Conservation (phyloP, 2,797 vertebrate species). For the Gila robusta region DNA sequence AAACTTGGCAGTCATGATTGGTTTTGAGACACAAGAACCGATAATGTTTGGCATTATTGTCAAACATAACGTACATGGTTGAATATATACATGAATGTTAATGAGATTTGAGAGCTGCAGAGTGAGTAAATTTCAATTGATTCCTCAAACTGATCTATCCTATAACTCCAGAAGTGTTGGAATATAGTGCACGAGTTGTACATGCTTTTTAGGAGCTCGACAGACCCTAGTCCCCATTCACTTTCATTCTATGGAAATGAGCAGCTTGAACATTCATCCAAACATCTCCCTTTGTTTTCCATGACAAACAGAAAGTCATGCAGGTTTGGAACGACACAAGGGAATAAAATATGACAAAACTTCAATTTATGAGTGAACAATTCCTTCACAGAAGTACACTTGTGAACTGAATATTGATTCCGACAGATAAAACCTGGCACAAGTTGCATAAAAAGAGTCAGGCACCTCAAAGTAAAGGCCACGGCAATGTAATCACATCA, state of each 20-base stretch:
- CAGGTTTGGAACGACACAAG: neutral
- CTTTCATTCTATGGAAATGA: neutral
- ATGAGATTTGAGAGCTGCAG: neutral
- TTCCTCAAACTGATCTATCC: neutral
- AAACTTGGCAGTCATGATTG: no score
- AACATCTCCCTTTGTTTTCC: neutral
- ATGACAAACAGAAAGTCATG: neutral
- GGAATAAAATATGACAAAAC: neutral
- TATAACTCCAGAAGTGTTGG: neutral
- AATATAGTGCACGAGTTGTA: neutral
- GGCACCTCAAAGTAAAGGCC: conserved; percentile 45
- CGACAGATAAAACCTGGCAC: conserved; percentile 7
- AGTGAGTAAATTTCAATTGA: neutral
- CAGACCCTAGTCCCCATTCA: neutral
- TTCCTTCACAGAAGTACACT: neutral
- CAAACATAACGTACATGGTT: neutral
- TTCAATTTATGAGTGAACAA: neutral
- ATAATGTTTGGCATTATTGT: neutral
- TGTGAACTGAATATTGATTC: conserved; percentile 2
- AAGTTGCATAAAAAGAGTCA: neutral
- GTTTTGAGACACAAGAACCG: neutral
- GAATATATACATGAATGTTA: conserved; percentile 4
- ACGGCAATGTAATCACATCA: conserved; percentile 77
- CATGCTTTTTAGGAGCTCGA: neutral
- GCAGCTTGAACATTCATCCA: neutral